Base-by-base conservation (phyloP, 1,140 invertebrate genomes). In the Drosophila jambulina region DNA sequence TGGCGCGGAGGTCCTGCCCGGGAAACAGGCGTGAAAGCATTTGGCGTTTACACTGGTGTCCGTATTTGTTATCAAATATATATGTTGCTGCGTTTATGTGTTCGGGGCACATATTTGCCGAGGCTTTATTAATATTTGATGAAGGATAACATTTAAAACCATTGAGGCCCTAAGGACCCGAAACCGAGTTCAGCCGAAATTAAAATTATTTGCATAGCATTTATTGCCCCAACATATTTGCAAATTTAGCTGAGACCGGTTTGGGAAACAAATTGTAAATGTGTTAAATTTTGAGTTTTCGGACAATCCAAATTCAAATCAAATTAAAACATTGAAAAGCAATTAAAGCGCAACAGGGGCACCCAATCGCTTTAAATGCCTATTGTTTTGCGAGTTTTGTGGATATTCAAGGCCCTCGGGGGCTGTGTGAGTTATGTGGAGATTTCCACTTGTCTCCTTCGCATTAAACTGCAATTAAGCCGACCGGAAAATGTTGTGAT, bases 401-500 rank as follows among this genome's bases (percentile, higher is more conserved):
- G 67, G 68, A 51, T 51, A 69, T 72, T 72, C 29, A 72, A 60
- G 54, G 53, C 25, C 36, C 64, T 48, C 9, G 45, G 69, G 42
- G 67, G 25, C 5, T 19, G 46, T 23, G 38, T 75, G 61, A 58
- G 32, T 58, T 58, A 38, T 75, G 45, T 25, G 61, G 71, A 17
- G 74, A 51, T 59, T 75, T 75, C 45, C 43, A 72, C 68, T 78
- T 88, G 81, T 80, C 83, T 65, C 45, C 68, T 63, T 65, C 27
- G 49, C 68, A 90, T 90, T 88, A 88, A 90, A 84, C 54, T 80
- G 62, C 84, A 84, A 88, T 88, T 88, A 88, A 87, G 53, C 43
- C 76, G 81, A 79, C 85, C 85, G 56, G 74, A 75, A 84, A 90
- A 82, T 91, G 81, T 75, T 85, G 78, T 88, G 81, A 90, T 91